Conservation (phyloP, 2,888 invertebrate genomes). For the Enoplolaimus lenunculus region DNA sequence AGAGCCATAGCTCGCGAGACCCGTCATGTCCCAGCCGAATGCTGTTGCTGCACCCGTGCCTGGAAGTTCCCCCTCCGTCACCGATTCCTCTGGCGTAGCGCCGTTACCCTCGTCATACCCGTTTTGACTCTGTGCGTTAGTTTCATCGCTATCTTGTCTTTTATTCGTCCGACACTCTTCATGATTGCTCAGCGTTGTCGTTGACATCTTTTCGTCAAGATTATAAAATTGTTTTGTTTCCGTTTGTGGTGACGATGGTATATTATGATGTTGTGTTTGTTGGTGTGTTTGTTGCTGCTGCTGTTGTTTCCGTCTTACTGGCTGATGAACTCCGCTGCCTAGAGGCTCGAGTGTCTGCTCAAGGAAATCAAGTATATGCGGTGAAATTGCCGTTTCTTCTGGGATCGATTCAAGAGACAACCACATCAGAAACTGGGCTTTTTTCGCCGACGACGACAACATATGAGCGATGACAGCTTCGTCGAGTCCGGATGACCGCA, state of each 20-base stretch:
- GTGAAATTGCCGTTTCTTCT: slow-evolving; percentile 90
- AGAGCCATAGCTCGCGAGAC: slow-evolving; percentile 32
- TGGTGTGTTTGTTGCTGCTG: slow-evolving; percentile 27
- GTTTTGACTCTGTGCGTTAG: no score
- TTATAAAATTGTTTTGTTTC: background rate
- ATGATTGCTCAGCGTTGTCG: background rate
- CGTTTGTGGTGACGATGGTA: slow-evolving; percentile 25
- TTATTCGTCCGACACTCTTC: no score
- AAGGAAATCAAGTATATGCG: slow-evolving; percentile 74
- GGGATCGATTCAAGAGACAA: slow-evolving; percentile 91
- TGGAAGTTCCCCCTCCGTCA: background rate
- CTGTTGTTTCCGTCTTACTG: slow-evolving; percentile 23
- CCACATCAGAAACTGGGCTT: slow-evolving; percentile 81
- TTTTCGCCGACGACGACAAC: slow-evolving; percentile 46
- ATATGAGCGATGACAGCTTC: slow-evolving; percentile 20
- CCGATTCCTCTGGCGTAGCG: background rate
- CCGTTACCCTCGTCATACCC: background rate
- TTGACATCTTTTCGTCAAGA: background rate
- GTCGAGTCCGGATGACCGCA: background rate
- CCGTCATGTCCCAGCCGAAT: background rate
- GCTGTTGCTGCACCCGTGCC: background rate
- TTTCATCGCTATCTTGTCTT: background rate
- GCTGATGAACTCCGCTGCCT: slow-evolving; percentile 46
- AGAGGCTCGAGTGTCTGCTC: slow-evolving; percentile 93
- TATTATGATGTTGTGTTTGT: no score